Percentiles rank a stretch among this genome's conserved stretches.
phyloP scores from a whole-genome alignment of 1,140 invertebrate genomes.

The Aphaenogaster floridana region DNA sequence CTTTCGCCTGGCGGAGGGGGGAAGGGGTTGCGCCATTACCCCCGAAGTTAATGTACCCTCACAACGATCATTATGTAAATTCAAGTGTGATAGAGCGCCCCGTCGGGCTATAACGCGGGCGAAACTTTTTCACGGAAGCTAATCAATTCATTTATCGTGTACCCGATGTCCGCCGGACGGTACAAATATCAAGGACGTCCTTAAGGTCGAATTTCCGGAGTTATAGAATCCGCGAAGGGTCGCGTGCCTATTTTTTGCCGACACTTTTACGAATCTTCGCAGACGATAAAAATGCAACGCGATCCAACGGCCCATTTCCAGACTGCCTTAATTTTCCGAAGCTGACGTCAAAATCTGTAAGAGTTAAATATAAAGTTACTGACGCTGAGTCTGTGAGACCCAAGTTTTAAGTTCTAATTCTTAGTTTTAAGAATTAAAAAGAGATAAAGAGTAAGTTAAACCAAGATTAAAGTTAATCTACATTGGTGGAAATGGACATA shows the following conservation, averaged over 20 bases:
- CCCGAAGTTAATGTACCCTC: conserved; percentile 65
- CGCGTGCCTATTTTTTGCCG: background rate
- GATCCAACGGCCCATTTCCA: background rate
- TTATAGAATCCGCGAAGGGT: background rate
- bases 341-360: too few relatives aligned
- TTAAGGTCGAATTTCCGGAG: background rate
- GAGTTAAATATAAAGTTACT: too few relatives aligned
- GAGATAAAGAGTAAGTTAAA: too few relatives aligned
- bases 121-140: conserved; percentile 30
- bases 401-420: too few relatives aligned
- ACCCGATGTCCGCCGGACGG: conserved; percentile 2
- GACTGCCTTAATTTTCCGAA: too few relatives aligned
- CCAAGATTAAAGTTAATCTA: too few relatives aligned
- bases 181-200: background rate
- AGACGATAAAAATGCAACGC: background rate
- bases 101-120: conserved; percentile 10
- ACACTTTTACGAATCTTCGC: background rate
- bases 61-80: conserved; percentile 65
- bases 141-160: conserved; percentile 47
- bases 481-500: too few relatives aligned
- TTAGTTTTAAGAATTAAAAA: too few relatives aligned
- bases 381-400: too few relatives aligned
- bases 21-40: conserved; percentile 38
- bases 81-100: conserved; percentile 47
- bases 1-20: conserved; percentile 22